Percentiles rank a stretch among this genome's conserved stretches.
phyloP scores from a whole-genome alignment of 2,888 invertebrate species.

The Alloplasta piceator region DNA sequence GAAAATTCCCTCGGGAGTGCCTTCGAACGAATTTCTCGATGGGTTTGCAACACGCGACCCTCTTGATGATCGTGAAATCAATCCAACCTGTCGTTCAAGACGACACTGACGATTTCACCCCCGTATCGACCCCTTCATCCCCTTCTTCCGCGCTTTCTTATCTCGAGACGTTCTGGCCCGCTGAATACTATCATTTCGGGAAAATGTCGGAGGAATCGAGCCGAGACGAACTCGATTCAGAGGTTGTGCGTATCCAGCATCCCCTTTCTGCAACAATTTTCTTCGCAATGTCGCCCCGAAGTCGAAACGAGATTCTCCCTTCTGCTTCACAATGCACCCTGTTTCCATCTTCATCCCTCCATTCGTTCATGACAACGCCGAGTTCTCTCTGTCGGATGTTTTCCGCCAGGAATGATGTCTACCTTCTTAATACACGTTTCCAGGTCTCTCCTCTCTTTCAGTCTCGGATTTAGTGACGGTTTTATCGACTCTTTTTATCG shows the following conservation, averaged over 20 bases:
- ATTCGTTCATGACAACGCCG: constrained; percentile 31
- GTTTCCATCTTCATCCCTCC: constrained; percentile 72
- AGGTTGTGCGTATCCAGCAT: background rate
- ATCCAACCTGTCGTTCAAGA: constrained; percentile 49
- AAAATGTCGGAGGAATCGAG: constrained; percentile 54
- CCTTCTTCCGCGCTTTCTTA: constrained; percentile 48
- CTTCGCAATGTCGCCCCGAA: constrained; percentile 46
- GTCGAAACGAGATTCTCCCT: constrained; percentile 40
- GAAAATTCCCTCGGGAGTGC: constrained; percentile 37
- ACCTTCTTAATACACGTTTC: constrained; percentile 38
- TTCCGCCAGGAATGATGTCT: background rate
- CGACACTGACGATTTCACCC: constrained; percentile 24
- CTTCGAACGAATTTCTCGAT: constrained; percentile 48
- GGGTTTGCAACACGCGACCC: constrained; percentile 39
- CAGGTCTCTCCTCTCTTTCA: constrained; percentile 9
- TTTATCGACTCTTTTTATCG: constrained; percentile 80
- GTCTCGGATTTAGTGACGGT: constrained; percentile 32
- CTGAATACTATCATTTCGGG: constrained; percentile 62
- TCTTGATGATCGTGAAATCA: constrained; percentile 54
- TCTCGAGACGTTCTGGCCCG: constrained; percentile 58
- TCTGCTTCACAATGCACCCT: constrained; percentile 31
- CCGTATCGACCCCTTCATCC: constrained; percentile 23
- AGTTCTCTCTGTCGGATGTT: constrained; percentile 27
- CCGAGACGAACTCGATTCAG: constrained; percentile 48
- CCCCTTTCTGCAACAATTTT: constrained; percentile 32